Conservation (phyloP, 2,888 invertebrate species). For the Cybosia mesomella region DNA sequence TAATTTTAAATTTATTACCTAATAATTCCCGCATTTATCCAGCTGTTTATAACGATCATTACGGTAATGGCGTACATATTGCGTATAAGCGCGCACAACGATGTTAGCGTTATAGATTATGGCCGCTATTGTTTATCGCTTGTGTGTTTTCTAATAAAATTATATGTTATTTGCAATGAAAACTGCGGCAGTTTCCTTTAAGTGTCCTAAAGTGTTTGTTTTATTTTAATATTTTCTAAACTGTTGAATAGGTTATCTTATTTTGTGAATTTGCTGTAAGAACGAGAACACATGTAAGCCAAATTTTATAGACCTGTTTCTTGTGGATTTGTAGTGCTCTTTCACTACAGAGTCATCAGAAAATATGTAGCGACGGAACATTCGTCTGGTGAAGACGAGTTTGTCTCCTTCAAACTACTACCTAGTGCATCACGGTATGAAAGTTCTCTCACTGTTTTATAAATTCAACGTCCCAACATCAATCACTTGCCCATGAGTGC, state of each 20-base stretch:
- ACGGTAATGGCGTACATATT: slow-evolving; percentile 37
- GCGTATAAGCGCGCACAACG: slow-evolving; percentile 42
- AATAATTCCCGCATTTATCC: slow-evolving; percentile 17
- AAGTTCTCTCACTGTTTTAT: no score
- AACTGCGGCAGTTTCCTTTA: background rate
- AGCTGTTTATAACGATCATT: slow-evolving; percentile 25
- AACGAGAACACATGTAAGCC: background rate
- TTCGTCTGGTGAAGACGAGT: no score
- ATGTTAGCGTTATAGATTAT: slow-evolving; percentile 38
- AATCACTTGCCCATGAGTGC: no score
- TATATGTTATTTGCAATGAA: slow-evolving; percentile 16
- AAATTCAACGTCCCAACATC: no score
- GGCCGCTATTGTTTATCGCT: slow-evolving; percentile 39
- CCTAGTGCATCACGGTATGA: no score
- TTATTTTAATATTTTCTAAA: background rate
- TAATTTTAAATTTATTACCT: slow-evolving; percentile 14
- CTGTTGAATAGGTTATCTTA: background rate
- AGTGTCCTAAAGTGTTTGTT: background rate
- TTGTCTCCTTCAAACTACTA: no score
- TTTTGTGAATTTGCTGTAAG: background rate
- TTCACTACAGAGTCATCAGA: background rate
- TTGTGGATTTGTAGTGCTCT: background rate
- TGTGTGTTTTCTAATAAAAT: slow-evolving; percentile 38
- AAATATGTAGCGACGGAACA: no score
- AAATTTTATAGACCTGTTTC: background rate